Percentiles rank a stretch among this genome's conserved stretches.
Evolutionary conservation across 2,113 vertebrate genomes (phyloP).

Genomic region (Hippocampus mohnikei): DNA sequence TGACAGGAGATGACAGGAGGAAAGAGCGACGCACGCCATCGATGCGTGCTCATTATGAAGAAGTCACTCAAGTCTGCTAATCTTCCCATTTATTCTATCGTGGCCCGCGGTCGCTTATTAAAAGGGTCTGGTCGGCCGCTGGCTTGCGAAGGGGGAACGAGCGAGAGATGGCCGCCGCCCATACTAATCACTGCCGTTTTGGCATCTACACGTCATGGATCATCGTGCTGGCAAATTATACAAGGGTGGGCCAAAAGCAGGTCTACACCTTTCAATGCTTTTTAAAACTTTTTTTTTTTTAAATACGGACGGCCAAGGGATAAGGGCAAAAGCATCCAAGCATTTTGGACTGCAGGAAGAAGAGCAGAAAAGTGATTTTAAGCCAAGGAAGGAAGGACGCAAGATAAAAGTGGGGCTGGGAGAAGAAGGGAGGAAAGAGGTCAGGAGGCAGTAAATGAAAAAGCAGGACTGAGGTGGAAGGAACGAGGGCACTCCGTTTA

Average conservation of each 20-base stretch:
- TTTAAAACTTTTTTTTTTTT: background rate
- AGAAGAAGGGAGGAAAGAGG: too few species aligned
- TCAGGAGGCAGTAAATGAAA: too few species aligned
- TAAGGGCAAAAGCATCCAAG: background rate
- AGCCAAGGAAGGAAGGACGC: background rate
- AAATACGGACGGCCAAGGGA: background rate
- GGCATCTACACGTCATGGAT: conserved; percentile 23
- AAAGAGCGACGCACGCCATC: conserved; percentile 42
- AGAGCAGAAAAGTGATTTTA: background rate
- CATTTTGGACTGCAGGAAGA: background rate
- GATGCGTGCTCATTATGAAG: conserved; percentile 59
- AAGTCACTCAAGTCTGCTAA: conserved; percentile 68
- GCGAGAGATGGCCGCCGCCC: conserved; percentile 44
- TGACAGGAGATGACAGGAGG: conserved; percentile 41
- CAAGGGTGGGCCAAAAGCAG: background rate
- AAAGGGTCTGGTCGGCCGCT: conserved; percentile 55
- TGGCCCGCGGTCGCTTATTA: conserved; percentile 64
- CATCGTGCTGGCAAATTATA: background rate
- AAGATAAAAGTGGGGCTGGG: too few species aligned
- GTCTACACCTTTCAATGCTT: background rate
- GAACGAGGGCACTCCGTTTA: background rate
- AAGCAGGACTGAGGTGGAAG: too few species aligned
- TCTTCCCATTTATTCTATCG: conserved; percentile 64
- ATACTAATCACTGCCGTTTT: conserved; percentile 42
- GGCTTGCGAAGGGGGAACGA: conserved; percentile 6